Conservation (phyloP, 2,797 vertebrate genomes). For the Melopsittacus undulatus region DNA sequence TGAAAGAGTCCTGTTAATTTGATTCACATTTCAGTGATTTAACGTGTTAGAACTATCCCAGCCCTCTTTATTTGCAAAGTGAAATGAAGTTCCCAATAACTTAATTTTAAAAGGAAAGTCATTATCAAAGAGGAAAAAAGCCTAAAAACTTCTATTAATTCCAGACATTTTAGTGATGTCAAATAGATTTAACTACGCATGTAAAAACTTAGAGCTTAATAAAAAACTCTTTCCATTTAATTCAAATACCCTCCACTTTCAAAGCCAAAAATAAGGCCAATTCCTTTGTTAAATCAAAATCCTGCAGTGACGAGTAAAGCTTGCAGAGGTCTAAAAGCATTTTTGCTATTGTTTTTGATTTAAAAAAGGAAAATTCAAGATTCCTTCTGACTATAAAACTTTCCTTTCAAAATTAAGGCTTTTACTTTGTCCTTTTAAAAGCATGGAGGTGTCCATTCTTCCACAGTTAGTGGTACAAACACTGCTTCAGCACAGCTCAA, state of each 20-base stretch:
- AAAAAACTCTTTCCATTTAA: constrained; percentile 55
- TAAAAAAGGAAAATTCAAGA: constrained; percentile 67
- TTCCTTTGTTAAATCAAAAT: constrained; percentile 72
- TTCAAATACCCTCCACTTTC: constrained; percentile 60
- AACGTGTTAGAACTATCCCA: constrained; percentile 69
- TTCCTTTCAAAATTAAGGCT: constrained; percentile 84
- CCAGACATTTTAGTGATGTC: constrained; percentile 59
- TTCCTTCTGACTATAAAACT: constrained; percentile 72
- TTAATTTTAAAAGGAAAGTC: constrained; percentile 83
- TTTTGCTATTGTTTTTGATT: constrained; percentile 56
- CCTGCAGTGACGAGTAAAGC: constrained; percentile 57
- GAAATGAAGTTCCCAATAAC: constrained; percentile 69
- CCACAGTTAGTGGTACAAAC: constrained; percentile 60
- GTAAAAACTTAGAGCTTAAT: constrained; percentile 54
- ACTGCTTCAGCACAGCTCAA: constrained; percentile 68
- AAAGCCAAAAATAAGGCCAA: constrained; percentile 44
- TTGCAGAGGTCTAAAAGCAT: constrained; percentile 49
- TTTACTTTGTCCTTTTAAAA: constrained; percentile 76
- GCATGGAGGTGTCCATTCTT: constrained; percentile 68
- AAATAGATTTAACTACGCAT: constrained; percentile 56
- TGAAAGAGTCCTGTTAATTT: constrained; percentile 64
- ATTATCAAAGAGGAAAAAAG: constrained; percentile 70
- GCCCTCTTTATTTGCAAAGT: constrained; percentile 68
- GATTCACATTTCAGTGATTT: constrained; percentile 72
- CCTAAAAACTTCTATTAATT: constrained; percentile 47